Evolutionary conservation across 1,140 invertebrate species (phyloP), one percentile per base, ranked within the genome.

Genomic region (Brachionus rotundiformis): DNA sequence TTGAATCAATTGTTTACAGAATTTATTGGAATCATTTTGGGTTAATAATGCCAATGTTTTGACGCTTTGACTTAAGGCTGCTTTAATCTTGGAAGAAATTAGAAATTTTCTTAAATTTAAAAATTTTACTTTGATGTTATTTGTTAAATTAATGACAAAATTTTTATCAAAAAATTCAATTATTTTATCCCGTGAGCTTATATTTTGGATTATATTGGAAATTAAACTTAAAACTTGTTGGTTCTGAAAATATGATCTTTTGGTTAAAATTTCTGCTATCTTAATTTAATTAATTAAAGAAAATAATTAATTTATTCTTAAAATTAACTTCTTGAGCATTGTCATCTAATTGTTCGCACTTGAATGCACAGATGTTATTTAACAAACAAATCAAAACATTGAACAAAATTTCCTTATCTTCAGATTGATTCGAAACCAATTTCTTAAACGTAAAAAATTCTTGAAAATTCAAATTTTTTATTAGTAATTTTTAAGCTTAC

Each of bases 291-390:
- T 19, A 25, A 23, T 73, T 73, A 8, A 25, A 44, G 4, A 23
- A 25, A 25, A 0, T 11, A 27, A 16, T 71, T 8, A 33, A 39
- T 3, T 7, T 0, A n/a, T 16, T 11, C n/a, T 29, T n/a, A 29
- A 33, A 63, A 63, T 63, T 44, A 41, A 73, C 68, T 73, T 73
- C 44, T 73, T 73, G n/a, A 41, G 13, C 13, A 44, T 73, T 44
- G 4, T 0, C 4, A 3, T 73, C 68, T 33, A 73, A 73, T 44
- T 25, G 41, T 73, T 73, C 25, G 4, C 36, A 44, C 27, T 73
- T 73, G 1, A 44, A 73, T 11, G 68, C 33, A 27, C 36, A 44
- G 25, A 73, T 11, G 16, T 73, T 73, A 25, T 44, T 73, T 10
- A 73, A 16, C 3, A 73, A 44, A 44, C 36, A 73, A 27, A 73